A percentile compares a stretch with the other conserved stretches of the same genome.
These are phyloP conservation scores for Irena cyanogastra DNA, from an alignment of 2,113 vertebrate species.

Conservation along the genomic window DNA sequence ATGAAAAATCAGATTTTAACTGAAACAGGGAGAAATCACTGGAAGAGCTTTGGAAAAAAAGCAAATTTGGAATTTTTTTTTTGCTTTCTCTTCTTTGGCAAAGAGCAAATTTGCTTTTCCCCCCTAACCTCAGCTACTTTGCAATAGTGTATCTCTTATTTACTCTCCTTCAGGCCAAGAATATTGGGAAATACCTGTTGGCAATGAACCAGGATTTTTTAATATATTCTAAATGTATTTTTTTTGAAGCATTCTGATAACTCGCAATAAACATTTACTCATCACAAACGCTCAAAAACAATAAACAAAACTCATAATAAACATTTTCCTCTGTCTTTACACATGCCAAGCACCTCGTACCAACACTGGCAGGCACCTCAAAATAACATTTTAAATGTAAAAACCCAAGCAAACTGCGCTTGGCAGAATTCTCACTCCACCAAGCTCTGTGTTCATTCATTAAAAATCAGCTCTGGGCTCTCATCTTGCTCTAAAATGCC, in stretches of 20 bases:
- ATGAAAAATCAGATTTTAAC: neutral
- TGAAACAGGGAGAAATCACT: neutral
- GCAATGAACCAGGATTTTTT: neutral
- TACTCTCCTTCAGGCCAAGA: neutral
- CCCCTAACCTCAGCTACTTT: neutral
- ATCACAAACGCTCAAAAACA: no score
- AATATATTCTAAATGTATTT: no score
- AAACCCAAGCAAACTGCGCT: neutral
- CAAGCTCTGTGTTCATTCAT: no score
- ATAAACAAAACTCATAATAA: no score
- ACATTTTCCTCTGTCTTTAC: neutral
- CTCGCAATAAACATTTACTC: no score
- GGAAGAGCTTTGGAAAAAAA: neutral
- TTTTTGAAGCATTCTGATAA: neutral
- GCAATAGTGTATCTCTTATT: neutral
- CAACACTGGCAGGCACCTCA: neutral
- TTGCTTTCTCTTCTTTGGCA: neutral
- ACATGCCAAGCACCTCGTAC: neutral
- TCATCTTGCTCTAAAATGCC: neutral
- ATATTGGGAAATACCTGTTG: neutral
- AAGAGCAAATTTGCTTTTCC: neutral
- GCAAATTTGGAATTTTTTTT: rapidly evolving
- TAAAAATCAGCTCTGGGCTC: neutral
- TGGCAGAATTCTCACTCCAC: neutral
- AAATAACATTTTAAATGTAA: neutral